phyloP scores from a whole-genome alignment of 2,113 vertebrate genomes.

The Argyrosomus japonicus region DNA sequence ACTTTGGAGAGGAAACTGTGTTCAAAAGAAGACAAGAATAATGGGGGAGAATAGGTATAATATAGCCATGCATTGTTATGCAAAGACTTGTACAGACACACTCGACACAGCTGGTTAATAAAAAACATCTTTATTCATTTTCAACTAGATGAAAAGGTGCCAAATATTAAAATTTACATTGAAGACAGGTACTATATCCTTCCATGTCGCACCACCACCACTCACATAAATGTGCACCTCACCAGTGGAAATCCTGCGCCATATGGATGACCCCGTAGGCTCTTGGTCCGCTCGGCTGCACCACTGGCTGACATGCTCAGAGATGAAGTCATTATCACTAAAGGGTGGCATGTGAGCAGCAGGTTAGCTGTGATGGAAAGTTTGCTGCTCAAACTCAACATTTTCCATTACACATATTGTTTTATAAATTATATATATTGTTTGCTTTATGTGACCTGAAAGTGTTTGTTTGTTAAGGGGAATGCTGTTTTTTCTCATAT shows the following conservation, averaged over 20 bases:
- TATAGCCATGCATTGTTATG: background rate
- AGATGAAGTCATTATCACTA: slow-evolving; percentile 7
- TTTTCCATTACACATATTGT: background rate
- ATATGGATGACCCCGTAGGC: slow-evolving; percentile 57
- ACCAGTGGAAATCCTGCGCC: slow-evolving; percentile 12
- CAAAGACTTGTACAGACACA: background rate
- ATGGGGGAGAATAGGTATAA: too few species aligned
- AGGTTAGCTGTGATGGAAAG: slow-evolving; percentile 51
- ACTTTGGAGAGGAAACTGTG: slow-evolving; percentile 40
- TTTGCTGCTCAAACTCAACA: background rate
- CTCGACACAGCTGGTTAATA: background rate
- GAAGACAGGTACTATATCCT: background rate
- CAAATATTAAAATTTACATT: too few species aligned
- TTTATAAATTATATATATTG: background rate
- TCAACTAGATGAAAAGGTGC: background rate
- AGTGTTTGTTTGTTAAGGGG: background rate
- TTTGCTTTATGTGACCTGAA: background rate
- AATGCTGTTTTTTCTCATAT: background rate
- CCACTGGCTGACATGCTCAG: slow-evolving; percentile 27
- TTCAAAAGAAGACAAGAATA: slow-evolving; percentile 7
- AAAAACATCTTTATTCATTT: background rate
- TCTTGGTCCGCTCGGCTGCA: slow-evolving; percentile 19
- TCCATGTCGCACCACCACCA: background rate
- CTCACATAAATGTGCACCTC: background rate
- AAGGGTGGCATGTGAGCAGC: slow-evolving; percentile 30